phyloP scores from a whole-genome alignment of 2,888 invertebrate species.

The Dioctria linearis region DNA sequence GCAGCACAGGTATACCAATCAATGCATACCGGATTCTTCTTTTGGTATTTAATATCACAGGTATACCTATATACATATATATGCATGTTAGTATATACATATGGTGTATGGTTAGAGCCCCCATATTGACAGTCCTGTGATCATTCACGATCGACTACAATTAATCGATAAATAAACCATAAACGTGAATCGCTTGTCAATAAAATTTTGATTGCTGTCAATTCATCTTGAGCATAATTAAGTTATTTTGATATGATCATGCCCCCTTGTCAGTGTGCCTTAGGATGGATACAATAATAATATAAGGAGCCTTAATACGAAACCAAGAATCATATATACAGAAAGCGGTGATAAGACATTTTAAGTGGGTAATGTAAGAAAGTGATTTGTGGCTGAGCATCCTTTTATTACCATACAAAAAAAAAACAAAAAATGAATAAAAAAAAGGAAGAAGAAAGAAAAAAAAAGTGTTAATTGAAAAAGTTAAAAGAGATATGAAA shows the following conservation, averaged over 20 bases:
- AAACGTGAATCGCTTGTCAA: constrained; percentile 58
- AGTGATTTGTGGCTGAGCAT: constrained; percentile 16
- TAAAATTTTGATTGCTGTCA: constrained; percentile 59
- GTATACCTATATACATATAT: too few species aligned
- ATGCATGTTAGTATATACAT: too few species aligned
- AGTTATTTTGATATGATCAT: constrained; percentile 57
- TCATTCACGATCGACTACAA: constrained; percentile 57
- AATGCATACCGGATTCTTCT: constrained; percentile 34
- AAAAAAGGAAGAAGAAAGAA: neutral
- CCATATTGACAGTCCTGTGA: constrained; percentile 57
- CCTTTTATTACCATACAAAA: neutral
- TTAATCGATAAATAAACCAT: constrained; percentile 59
- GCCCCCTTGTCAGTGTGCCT: constrained; percentile 32
- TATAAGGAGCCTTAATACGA: constrained; percentile 18
- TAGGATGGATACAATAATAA: neutral
- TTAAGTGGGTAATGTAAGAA: constrained; percentile 6
- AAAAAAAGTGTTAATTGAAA: neutral
- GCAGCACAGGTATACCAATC: constrained; percentile 18
- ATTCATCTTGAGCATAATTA: constrained; percentile 57
- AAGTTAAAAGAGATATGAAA: too few species aligned
- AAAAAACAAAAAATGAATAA: neutral
- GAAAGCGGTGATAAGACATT: constrained; percentile 37
- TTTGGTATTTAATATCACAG: constrained; percentile 8
- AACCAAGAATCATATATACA: neutral
- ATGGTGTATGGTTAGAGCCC: neutral